A percentile compares a stretch with the other conserved stretches of the same genome.
These are phyloP conservation scores for Meganola albula DNA, from an alignment of 2,888 invertebrate genomes.

Conservation along the genomic window DNA sequence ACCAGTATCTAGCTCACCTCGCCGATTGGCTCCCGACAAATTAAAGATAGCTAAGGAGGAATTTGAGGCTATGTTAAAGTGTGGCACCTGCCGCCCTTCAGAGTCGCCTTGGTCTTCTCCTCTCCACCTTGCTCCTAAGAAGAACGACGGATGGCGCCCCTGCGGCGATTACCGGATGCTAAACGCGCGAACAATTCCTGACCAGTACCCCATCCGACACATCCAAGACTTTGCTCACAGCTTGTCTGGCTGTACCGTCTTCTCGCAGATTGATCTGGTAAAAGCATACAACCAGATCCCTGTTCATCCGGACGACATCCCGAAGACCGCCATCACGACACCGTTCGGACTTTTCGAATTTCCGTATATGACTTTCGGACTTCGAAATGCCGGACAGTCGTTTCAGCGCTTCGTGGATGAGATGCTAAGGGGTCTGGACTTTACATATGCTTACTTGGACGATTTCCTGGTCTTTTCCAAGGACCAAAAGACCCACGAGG, in stretches of 20 bases:
- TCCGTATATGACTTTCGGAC: not conserved
- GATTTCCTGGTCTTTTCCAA: not conserved
- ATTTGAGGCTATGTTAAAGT: not conserved
- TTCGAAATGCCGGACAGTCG: not conserved
- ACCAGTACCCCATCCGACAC: not conserved
- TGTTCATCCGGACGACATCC: not conserved
- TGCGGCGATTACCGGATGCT: not conserved
- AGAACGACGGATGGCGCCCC: not conserved
- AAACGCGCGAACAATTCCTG: not conserved
- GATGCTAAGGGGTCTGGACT: not conserved
- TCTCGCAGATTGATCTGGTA: constrained; percentile 5
- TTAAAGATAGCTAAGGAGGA: not conserved
- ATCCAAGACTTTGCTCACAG: not conserved
- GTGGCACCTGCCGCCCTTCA: not conserved
- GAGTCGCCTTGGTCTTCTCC: not conserved
- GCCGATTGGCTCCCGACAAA: too few species aligned
- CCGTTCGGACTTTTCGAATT: not conserved
- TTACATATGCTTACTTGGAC: not conserved
- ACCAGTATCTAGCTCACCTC: too few species aligned
- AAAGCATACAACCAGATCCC: not conserved
- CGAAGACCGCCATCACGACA: not conserved
- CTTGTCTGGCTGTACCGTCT: not conserved
- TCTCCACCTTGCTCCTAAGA: not conserved
- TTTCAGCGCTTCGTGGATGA: constrained; percentile 1
- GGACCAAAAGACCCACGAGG: not conserved